Evolutionary conservation across 2,113 vertebrate genomes (phyloP).

Genomic region (Epinephelus lanceolatus): DNA sequence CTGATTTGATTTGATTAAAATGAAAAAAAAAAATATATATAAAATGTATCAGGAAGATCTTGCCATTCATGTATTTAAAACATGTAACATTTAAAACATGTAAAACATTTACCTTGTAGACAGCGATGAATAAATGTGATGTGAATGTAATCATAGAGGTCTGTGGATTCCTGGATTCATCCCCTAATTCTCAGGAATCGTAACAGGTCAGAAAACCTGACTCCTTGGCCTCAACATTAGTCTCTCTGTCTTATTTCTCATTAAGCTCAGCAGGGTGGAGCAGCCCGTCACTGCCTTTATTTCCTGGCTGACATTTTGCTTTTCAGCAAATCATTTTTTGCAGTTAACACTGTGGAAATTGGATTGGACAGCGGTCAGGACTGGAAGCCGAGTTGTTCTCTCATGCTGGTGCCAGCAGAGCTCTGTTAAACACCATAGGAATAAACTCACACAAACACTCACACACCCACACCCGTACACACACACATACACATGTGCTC

Average conservation of each 20-base stretch:
- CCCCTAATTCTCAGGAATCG: background rate
- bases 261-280: constrained; percentile 4
- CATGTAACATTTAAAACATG: too few relatives aligned
- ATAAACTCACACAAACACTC: background rate
- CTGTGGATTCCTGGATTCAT: background rate
- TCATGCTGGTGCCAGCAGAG: background rate
- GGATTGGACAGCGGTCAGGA: constrained; percentile 10
- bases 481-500: background rate
- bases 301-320: constrained; percentile 15
- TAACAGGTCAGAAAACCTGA: background rate
- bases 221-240: background rate
- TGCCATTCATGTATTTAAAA: too few relatives aligned
- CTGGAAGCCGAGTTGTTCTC: constrained; percentile 4
- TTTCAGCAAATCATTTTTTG: constrained; percentile 5
- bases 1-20: too few relatives aligned
- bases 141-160: background rate
- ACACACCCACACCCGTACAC: background rate
- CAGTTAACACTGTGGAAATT: constrained; percentile 7
- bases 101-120: too few relatives aligned
- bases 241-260: background rate
- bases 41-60: too few relatives aligned
- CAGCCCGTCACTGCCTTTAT: background rate
- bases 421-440: background rate
- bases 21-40: too few relatives aligned
- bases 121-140: background rate